Evolutionary conservation across 2,113 vertebrate genomes (phyloP).

Genomic region (Heterochromis multidens): DNA sequence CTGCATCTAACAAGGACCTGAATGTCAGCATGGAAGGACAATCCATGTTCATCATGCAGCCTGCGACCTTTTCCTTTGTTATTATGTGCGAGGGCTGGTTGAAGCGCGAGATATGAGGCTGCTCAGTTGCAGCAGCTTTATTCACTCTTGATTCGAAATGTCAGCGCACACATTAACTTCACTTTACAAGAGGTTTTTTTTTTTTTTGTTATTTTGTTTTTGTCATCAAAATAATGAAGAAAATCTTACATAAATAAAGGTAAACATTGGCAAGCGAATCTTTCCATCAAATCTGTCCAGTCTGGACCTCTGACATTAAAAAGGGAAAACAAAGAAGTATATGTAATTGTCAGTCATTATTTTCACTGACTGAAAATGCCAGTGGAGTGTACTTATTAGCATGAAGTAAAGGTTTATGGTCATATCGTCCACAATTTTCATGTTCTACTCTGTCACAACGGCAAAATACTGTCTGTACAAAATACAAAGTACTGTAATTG

Average conservation of each 20-base stretch:
- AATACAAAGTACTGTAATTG: no score
- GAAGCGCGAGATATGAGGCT: background rate
- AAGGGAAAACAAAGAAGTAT: background rate
- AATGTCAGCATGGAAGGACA: background rate
- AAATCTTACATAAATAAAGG: background rate
- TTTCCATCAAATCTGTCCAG: background rate
- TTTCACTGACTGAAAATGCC: background rate
- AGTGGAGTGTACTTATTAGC: background rate
- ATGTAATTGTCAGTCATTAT: background rate
- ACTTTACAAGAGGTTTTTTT: background rate
- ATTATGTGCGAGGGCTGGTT: background rate
- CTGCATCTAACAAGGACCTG: background rate
- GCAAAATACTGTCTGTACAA: no score
- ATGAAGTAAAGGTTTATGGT: background rate
- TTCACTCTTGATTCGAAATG: background rate
- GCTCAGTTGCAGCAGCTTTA: background rate
- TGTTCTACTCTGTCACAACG: no score
- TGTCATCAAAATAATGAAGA: background rate
- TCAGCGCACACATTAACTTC: background rate
- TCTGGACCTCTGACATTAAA: background rate
- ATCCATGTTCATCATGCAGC: background rate
- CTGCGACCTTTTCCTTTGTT: background rate
- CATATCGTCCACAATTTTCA: no score
- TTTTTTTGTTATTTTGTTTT: background rate
- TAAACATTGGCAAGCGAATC: background rate